These are phyloP conservation scores for Rhagonycha fulva DNA, from an alignment of 2,888 invertebrate genomes.

Conservation along the genomic window DNA sequence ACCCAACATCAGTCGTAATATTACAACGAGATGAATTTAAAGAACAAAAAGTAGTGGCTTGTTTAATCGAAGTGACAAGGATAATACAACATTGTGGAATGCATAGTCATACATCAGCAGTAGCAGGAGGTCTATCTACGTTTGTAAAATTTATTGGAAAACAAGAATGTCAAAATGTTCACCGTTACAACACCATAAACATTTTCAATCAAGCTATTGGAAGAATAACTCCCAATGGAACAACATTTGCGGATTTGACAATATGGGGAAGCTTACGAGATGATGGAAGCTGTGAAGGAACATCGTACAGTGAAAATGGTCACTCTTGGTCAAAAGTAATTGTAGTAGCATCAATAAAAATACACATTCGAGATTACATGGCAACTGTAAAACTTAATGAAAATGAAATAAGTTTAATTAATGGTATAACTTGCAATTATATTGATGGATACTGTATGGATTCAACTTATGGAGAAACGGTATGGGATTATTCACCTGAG, in stretches of 20 bases:
- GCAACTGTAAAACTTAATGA: not conserved
- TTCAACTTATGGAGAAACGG: no score
- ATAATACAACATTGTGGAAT: slow-evolving; percentile 2
- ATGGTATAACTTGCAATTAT: not conserved
- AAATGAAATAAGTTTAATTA: not conserved
- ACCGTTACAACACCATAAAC: not conserved
- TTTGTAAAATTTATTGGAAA: not conserved
- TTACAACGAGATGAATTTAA: not conserved
- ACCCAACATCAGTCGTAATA: not conserved
- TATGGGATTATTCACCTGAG: not conserved
- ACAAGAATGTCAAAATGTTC: not conserved
- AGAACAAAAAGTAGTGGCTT: not conserved
- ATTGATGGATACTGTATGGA: no score
- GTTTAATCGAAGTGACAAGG: not conserved
- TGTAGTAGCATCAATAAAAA: not conserved
- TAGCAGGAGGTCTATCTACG: not conserved
- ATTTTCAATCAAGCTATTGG: not conserved
- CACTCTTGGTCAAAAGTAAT: slow-evolving; percentile 4
- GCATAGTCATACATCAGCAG: not conserved
- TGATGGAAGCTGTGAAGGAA: not conserved
- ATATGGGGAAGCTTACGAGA: not conserved
- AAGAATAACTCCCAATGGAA: not conserved
- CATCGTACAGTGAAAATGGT: slow-evolving; percentile 5
- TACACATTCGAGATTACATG: not conserved
- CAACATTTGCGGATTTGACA: not conserved